Evolutionary conservation across 2,888 invertebrate species (phyloP), one percentile per base, ranked within the genome.

Genomic region (Pocota personata): DNA sequence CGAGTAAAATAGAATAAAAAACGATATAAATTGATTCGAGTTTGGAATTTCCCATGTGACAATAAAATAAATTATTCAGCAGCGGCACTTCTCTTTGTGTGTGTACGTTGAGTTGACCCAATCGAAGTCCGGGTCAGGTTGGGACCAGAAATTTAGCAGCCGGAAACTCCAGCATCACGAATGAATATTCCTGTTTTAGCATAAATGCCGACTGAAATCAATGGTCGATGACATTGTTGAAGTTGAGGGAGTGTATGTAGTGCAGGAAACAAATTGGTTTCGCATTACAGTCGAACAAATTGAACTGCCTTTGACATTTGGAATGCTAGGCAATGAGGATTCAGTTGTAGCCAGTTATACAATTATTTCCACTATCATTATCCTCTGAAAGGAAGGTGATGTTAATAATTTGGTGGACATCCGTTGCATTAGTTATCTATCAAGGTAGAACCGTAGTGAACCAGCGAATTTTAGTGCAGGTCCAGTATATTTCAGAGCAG

Each of bases 31-130:
- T 84, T 84, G 84, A 80, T 84, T 84, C 52, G 64, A 84, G 67
- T 84, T 79, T 52, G 73, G 64, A 80, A 84, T 84, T 79, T 84
- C 84, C 84, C 84, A 55, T 73, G 84, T 80, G 79, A 64, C 80
- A 84, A 80, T 84, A 84, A 84, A 84, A 84, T 84, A 84, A 84
- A 84, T 75, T 84, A 84, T 84, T 84, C 80, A 80, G 67, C 62
- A 84, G 67, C 55, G 60, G 55, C 52, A 73, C 67, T 83, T 67
- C 60, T 67, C 48, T 73, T 67, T 79, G 72, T 67, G 37, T 52
- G 52, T 66, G 64, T 64, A 30, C 72, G 57, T 58, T 73, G 78
- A 78, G 66, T 79, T 79, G 62, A 69, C 83, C 83, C 46, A 83
- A 79, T 73, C 30, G 60, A 72, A 67, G 52, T 67, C 24, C 46